Evolutionary conservation across 2,888 invertebrate species (phyloP).

Genomic region (Fragum fragum): DNA sequence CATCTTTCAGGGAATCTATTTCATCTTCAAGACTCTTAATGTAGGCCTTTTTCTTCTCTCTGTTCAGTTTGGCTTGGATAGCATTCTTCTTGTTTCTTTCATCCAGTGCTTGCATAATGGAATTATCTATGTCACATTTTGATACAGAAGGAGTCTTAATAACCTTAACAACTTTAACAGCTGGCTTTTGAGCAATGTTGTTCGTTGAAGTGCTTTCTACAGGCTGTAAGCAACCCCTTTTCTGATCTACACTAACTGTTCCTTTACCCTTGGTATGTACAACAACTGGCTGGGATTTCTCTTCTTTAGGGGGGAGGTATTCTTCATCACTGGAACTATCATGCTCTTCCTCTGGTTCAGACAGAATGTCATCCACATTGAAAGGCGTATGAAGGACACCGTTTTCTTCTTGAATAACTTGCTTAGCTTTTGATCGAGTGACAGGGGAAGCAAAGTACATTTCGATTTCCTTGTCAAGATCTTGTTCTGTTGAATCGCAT

Average conservation of each 20-base stretch:
- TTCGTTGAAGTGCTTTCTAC: neutral
- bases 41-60: conserved; percentile 84
- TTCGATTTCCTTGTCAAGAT: conserved; percentile 42
- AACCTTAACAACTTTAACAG: conserved; percentile 75
- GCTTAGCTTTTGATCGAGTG: neutral
- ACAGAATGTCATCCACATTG: neutral
- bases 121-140: conserved; percentile 60
- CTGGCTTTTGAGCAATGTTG: conserved; percentile 28
- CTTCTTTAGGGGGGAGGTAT: neutral
- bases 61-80: conserved; percentile 80
- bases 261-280: neutral
- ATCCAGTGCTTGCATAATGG: conserved; percentile 73
- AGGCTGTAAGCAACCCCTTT: neutral
- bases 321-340: conserved; percentile 16
- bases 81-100: conserved; percentile 82
- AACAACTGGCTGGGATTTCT: neutral
- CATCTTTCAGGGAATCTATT: conserved; percentile 67
- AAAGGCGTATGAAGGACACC: neutral
- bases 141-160: conserved; percentile 63
- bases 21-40: conserved; percentile 80
- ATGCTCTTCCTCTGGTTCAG: neutral
- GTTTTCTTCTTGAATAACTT: neutral
- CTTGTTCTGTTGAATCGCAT: conserved; percentile 19
- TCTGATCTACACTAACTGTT: neutral
- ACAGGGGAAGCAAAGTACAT: conserved; percentile 38